Conservation (phyloP, 2,888 invertebrate species). For the Acanthacorydalis orientalis region DNA sequence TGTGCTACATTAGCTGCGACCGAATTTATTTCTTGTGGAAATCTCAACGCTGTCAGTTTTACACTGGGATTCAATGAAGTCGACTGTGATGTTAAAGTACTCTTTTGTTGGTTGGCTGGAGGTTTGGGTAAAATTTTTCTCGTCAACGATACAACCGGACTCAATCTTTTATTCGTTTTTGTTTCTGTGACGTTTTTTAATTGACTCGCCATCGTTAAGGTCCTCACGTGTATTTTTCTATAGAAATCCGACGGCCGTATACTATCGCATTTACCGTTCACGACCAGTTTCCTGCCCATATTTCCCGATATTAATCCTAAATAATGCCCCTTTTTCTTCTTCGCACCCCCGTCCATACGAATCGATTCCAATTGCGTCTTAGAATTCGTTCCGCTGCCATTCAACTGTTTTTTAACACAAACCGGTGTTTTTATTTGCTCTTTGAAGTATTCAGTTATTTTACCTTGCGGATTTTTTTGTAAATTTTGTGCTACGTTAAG, state of each 20-base stretch:
- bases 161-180: conserved; percentile 12
- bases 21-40: not conserved
- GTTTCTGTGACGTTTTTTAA: conserved; percentile 17
- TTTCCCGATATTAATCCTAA: conserved; percentile 3
- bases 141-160: conserved; percentile 20
- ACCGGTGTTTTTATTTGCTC: conserved; percentile 58
- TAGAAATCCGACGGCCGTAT: conserved; percentile 5
- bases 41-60: not conserved
- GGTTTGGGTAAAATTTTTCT: conserved; percentile 25
- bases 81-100: not conserved
- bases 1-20: not conserved
- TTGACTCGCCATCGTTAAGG: conserved; percentile 20
- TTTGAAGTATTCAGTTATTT: conserved; percentile 74
- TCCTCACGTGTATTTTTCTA: conserved; percentile 19
- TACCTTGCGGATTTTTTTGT: conserved; percentile 41
- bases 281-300: conserved; percentile 4
- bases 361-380: not conserved
- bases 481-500: not conserved
- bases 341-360: not conserved
- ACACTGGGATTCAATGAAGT: not conserved
- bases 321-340: not conserved
- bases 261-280: conserved; percentile 7
- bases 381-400: not conserved
- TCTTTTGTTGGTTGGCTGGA: conserved; percentile 19
- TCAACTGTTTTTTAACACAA: not conserved